phyloP scores from a whole-genome alignment of 1,140 invertebrate genomes.

The Sycobia sp. region DNA sequence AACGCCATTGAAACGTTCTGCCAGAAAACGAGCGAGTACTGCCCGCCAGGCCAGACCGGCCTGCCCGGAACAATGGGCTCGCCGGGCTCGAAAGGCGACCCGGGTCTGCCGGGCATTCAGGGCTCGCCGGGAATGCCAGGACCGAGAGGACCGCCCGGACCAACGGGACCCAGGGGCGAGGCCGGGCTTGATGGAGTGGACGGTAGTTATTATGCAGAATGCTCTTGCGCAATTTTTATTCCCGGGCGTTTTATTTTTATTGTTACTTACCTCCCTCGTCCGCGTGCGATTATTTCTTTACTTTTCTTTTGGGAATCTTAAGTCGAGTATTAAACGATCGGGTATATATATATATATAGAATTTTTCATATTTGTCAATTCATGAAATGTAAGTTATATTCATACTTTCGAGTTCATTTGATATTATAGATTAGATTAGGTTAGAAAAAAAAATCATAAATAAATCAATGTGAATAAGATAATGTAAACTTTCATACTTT shows the following conservation, averaged over 20 bases:
- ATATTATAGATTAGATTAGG: too few species aligned
- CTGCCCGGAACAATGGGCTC: conserved; percentile 68
- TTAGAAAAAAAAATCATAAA: not conserved
- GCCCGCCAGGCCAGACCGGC: conserved; percentile 75
- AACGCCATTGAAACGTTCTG: conserved; percentile 78
- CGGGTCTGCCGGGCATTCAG: conserved; percentile 65
- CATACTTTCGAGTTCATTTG: too few species aligned
- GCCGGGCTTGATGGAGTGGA: conserved; percentile 83
- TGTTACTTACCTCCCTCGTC: too few species aligned
- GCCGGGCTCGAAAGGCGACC: conserved; percentile 67
- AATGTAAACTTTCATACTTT: not conserved
- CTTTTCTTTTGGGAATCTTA: not conserved
- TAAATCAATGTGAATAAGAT: not conserved
- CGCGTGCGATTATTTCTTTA: not conserved
- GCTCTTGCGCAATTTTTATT: too few species aligned
- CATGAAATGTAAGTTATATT: too few species aligned
- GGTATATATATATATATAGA: not conserved
- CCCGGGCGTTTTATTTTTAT: too few species aligned
- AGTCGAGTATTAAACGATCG: not conserved
- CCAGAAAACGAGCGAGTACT: conserved; percentile 77
- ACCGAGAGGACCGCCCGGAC: conserved; percentile 54
- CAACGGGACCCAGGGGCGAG: conserved; percentile 65
- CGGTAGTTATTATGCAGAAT: conserved; percentile 59
- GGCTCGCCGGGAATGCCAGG: conserved; percentile 67
- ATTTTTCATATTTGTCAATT: too few species aligned